Base-by-base conservation (phyloP, 1,140 invertebrate species). In the Drosophila yakuba region DNA sequence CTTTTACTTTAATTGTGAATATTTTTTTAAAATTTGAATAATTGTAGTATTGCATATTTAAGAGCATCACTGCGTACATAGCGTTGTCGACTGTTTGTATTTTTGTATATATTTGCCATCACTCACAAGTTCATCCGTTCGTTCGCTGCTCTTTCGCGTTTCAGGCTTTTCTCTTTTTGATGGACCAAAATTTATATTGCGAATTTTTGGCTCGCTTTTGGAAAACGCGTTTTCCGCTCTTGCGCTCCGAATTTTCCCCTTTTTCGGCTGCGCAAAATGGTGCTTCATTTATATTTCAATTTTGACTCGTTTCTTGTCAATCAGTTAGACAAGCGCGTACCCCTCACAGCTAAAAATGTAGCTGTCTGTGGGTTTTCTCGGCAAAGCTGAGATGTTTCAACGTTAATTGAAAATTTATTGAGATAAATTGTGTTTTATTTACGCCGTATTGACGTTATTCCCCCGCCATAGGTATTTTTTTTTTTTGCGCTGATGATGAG, bases 391-490 rank as follows among this genome's bases (percentile, higher is more conserved):
- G 61, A 78, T 83, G 78, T 89, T 89, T 78, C 56, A 83, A 79
- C 80, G 68, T 83, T 89, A 89, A 89, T 89, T 89, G 84, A 89
- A 89, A 89, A 89, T 89, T 89, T 90, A 89, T 89, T 89, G 84
- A 89, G 84, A 89, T 77, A 89, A 89, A 89, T 89, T 89, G 84
- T 89, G 77, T 89, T 89, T 89, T 89, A 89, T 89, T 89, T 84
- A 72, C 80, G 80, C 69, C 83, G 89, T 89, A 89, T 88, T 88
- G 83, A 69, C 83, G 64, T 68, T 66, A 61, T 58, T 38, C 17
- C 48, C 36, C 39, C 28, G 12, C 35, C 11, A 2, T 23, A 25
- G 14, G 32, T 3, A 8, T 10, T 41, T 47, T 55, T 43, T 43
- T 48, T 14, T 50, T 68, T 66, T 51, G 43, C 12, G 4, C 25